Base-by-base conservation (phyloP, 2,888 invertebrate genomes). In the Agriopis marginaria region DNA sequence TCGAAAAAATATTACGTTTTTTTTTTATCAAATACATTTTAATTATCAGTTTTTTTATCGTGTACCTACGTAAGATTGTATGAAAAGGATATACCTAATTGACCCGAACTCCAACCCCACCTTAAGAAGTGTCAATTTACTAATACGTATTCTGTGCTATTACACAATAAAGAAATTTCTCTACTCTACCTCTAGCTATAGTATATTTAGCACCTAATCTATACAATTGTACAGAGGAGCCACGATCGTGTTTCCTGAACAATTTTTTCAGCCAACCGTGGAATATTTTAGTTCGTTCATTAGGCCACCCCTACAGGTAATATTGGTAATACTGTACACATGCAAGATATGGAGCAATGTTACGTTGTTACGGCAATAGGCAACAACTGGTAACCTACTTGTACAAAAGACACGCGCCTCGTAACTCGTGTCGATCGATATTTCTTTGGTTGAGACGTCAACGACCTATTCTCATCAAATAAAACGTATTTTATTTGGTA, bases 321-420 rank as follows among this genome's bases (percentile, higher is more conserved):
- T 32, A 8, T 54, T n/a, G 40, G n/a, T n/a, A 2, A 4, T 3
- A 7, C 39, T 9, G 8, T 54, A 40, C 12, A 39, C 39, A 32
- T 2, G 32, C 9, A 39, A 42, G 1, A 56, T 42, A 42, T 56
- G 42, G 39, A 56, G 40, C 14, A 56, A 56, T 56, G 55, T n/a
- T 40, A 39, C 17, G 10, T 42, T 56, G 42, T 56, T 56, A 56
- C 55, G 5, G 55, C 55, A 56, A 56, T 56, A 14, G 0, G 42
- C 17, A 56, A 56, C 55, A 56, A 56, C 14, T 42, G 42, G 55
- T 56, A 56, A 56, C 55, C 55, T 17, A 54, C 39, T 54, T 42
- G 55, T 56, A 17, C 0, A 5, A 54, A 54, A 9, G 39, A 56
- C 17, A 56, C 40, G 10, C 42, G 55, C 11, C 42, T 56, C 9